Evolutionary conservation across 2,797 vertebrate species (phyloP), one percentile per base, ranked within the genome.

Genomic region (Intellagama lesueurii): DNA sequence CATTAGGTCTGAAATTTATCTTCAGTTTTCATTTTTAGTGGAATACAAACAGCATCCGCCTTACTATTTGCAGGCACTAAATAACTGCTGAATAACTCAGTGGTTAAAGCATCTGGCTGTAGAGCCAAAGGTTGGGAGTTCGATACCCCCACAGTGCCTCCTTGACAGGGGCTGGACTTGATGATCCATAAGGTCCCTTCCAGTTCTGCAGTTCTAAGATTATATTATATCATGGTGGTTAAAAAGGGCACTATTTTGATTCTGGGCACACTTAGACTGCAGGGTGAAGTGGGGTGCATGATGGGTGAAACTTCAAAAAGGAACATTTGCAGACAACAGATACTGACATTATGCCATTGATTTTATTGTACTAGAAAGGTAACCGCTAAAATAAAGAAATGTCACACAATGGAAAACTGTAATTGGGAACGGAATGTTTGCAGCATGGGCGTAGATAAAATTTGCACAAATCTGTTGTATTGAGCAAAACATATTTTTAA

Each of bases 401-500:
- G 52, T 47, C 3, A 60, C 16, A 73, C 7, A 79, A 7, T 24
- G 8, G 30, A 30, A 11, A 90, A 90, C 32, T 35, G 1, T 80
- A 89, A 40, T 19, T 56, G 83, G 0, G 2, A 83, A n/a, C 7
- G 24, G 69, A 83, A 35, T 82, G 87, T 87, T 24, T 49, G 75
- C 87, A 68, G 19, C 88, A 28, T 75, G 73, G 24, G 30, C 5
- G 1, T 82, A 86, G 66, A 22, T 0, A 64, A 87, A 88, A 0
- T 3, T 35, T 68, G 19, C 81, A 9, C 87, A 89, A 80, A 82
- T 81, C 86, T 0, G 70, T 84, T 30, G 8, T 90, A 24, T 44
- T 72, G 11, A 52, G 88, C 40, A 81, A 94, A 88, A 72, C 80
- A 83, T 80, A 87, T 85, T 49, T 66, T 30, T 64, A 22, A 68